A percentile compares a stretch with the other conserved stretches of the same genome.
Evolutionary conservation across 2,888 invertebrate species (phyloP).

Genomic region (Parascotia fuliginaria): DNA sequence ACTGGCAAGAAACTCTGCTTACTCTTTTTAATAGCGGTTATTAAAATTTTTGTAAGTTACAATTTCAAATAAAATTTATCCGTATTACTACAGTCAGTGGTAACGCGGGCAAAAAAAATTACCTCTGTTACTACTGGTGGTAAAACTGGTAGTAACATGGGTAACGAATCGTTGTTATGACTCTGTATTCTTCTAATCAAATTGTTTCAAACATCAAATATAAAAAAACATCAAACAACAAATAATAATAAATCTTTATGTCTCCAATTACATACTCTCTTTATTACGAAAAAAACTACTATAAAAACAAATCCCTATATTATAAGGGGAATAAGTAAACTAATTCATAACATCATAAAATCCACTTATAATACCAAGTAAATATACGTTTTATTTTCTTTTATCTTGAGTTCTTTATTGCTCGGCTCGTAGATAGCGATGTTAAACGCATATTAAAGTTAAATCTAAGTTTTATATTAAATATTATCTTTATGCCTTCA

Average conservation of each 20-base stretch:
- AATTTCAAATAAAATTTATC: too few relatives aligned
- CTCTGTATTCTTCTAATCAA: too few relatives aligned
- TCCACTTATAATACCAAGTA: background rate
- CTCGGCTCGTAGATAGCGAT: background rate
- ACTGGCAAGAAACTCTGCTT: too few relatives aligned
- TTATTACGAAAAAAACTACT: background rate
- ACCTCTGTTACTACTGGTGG: too few relatives aligned
- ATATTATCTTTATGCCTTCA: background rate
- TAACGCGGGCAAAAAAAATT: too few relatives aligned
- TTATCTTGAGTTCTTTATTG: background rate
- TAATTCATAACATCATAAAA: background rate
- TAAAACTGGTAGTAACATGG: too few relatives aligned
- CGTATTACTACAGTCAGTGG: too few relatives aligned
- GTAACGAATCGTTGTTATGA: too few relatives aligned
- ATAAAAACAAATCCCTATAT: background rate
- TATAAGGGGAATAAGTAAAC: background rate
- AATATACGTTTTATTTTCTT: background rate
- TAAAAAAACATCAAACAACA: too few relatives aligned
- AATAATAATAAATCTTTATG: background rate
- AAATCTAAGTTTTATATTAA: constrained; percentile 3
- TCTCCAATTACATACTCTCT: background rate
- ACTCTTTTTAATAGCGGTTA: too few relatives aligned
- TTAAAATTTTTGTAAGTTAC: too few relatives aligned
- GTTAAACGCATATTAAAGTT: constrained; percentile 3
- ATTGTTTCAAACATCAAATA: too few relatives aligned